A percentile compares a stretch with the other conserved stretches of the same genome.
Evolutionary conservation across 2,113 vertebrate genomes (phyloP).

Genomic region (Balaeniceps rex): DNA sequence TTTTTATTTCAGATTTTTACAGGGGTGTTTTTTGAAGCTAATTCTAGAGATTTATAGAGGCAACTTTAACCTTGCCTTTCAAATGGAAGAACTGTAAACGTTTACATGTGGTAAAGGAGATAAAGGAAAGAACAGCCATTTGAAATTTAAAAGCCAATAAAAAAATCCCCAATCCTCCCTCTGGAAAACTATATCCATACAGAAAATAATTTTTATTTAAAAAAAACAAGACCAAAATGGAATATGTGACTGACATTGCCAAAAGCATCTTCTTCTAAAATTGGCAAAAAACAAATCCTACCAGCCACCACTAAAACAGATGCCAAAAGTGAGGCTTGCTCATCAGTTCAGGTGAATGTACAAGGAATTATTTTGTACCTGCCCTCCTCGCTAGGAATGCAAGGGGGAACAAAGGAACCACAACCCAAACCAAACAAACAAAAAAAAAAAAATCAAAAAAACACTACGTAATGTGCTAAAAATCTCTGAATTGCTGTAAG

Average conservation of each 20-base stretch:
- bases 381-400: not conserved
- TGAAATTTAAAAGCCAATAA: not conserved
- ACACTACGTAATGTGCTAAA: not conserved
- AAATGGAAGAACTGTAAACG: not conserved
- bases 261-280: not conserved
- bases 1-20: not conserved
- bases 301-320: not conserved
- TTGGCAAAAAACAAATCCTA: not conserved
- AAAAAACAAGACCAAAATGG: not conserved
- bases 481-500: not conserved
- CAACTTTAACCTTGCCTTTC: not conserved
- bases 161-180: not conserved
- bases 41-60: not conserved
- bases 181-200: not conserved
- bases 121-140: not conserved
- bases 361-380: not conserved
- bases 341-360: not conserved
- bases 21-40: not conserved
- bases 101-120: fast-evolving
- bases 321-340: not conserved
- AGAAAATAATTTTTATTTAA: not conserved
- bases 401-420: not conserved
- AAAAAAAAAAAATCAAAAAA: not conserved
- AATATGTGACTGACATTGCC: not conserved
- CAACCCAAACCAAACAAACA: not conserved